These are phyloP conservation scores for Alethe castanea DNA, from an alignment of 2,113 vertebrate genomes.

Conservation along the genomic window DNA sequence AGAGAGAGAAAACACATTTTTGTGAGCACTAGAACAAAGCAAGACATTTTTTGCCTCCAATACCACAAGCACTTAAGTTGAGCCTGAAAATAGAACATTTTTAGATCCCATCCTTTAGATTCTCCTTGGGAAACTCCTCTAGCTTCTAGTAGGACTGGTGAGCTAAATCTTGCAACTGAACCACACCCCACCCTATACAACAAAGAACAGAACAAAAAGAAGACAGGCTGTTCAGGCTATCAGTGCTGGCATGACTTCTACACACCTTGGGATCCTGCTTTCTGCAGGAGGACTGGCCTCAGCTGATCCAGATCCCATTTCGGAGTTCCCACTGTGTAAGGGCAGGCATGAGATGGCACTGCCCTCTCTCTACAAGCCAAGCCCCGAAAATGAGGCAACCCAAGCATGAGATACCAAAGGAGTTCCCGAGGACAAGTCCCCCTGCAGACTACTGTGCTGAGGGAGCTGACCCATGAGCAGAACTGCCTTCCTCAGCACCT, in stretches of 20 bases:
- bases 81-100: rapidly evolving
- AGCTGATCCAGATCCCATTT: not conserved
- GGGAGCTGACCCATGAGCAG: not conserved
- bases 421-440: not conserved
- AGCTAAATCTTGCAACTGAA: not conserved
- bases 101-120: not conserved
- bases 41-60: not conserved
- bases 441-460: not conserved
- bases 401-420: not conserved
- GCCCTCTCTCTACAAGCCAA: not conserved
- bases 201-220: not conserved
- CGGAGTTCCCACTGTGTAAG: not conserved
- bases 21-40: not conserved
- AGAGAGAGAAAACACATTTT: rapidly evolving
- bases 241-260: not conserved
- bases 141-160: not conserved
- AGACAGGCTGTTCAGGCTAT: not conserved
- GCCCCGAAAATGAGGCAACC: not conserved
- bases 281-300: not conserved
- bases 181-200: not conserved
- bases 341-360: not conserved
- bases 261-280: not conserved
- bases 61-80: not conserved
- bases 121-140: not conserved
- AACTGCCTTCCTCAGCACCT: not conserved